A percentile compares a stretch with the other conserved stretches of the same genome.
These are phyloP conservation scores for Montipora sp. DNA, from an alignment of 64 coral and sea anemone genomes.

Conservation along the genomic window DNA sequence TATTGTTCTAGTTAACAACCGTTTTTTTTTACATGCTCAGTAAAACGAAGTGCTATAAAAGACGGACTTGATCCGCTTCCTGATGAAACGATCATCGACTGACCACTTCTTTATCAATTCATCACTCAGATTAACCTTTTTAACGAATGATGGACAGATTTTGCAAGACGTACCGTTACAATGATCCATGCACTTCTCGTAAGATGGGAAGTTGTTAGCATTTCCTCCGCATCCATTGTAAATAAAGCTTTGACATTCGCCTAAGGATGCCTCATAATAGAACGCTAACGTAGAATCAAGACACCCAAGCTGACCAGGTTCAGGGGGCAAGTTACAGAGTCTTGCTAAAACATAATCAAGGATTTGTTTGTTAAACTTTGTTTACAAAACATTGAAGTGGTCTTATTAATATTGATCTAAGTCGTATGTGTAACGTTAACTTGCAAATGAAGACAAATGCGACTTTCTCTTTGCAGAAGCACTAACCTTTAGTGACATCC, in stretches of 20 bases:
- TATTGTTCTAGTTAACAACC: too few relatives aligned
- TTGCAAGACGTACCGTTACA: slow-evolving; percentile 49
- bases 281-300: slow-evolving; percentile 24
- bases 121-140: not conserved
- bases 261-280: slow-evolving; percentile 32
- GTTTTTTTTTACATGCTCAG: too few relatives aligned
- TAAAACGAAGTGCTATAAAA: too few relatives aligned
- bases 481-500: slow-evolving; percentile 34
- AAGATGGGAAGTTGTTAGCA: slow-evolving; percentile 76
- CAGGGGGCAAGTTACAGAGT: slow-evolving; percentile 41
- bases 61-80: too few relatives aligned
- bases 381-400: too few relatives aligned
- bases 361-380: not conserved
- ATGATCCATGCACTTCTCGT: slow-evolving; percentile 66
- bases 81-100: not conserved
- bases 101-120: not conserved
- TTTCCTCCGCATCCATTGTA: slow-evolving; percentile 93
- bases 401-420: too few relatives aligned
- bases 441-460: too few relatives aligned
- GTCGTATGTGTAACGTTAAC: too few relatives aligned
- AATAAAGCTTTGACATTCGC: slow-evolving; percentile 64
- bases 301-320: slow-evolving; percentile 58
- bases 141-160: not conserved
- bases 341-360: not conserved
- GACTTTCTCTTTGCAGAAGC: not conserved